phyloP scores from a whole-genome alignment of 2,888 invertebrate genomes.

The Ephialtes manifestator region DNA sequence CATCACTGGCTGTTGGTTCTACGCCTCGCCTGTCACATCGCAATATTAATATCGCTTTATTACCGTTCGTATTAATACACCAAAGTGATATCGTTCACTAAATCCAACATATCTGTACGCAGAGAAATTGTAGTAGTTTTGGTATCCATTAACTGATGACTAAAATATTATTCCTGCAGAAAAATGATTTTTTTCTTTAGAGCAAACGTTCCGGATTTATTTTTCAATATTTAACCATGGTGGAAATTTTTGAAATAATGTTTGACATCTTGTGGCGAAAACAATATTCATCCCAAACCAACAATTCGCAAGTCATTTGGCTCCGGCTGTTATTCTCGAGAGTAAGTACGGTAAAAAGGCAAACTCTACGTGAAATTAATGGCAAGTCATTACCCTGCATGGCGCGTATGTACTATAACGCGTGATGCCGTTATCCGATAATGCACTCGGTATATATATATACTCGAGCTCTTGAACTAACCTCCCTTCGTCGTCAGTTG shows the following conservation, averaged over 20 bases:
- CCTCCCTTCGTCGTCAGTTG: constrained; percentile 20
- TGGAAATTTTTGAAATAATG: background rate
- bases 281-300: constrained; percentile 6
- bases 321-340: constrained; percentile 6
- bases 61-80: background rate
- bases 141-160: no score
- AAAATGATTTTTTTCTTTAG: background rate
- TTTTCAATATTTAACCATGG: background rate
- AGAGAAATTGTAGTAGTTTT: background rate
- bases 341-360: constrained; percentile 37
- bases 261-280: background rate
- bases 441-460: constrained; percentile 52
- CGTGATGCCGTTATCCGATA: constrained; percentile 60
- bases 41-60: constrained; percentile 28
- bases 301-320: constrained; percentile 21
- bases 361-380: constrained; percentile 44
- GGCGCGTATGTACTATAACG: constrained; percentile 39
- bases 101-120: background rate
- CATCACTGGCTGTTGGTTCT: background rate
- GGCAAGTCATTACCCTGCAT: constrained; percentile 55
- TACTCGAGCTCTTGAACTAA: constrained; percentile 28
- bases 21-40: background rate
- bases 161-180: no score
- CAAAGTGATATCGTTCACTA: constrained; percentile 1
- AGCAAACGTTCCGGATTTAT: background rate